Conservation (phyloP, 2,797 vertebrate genomes). For the Fratercula arctica region DNA sequence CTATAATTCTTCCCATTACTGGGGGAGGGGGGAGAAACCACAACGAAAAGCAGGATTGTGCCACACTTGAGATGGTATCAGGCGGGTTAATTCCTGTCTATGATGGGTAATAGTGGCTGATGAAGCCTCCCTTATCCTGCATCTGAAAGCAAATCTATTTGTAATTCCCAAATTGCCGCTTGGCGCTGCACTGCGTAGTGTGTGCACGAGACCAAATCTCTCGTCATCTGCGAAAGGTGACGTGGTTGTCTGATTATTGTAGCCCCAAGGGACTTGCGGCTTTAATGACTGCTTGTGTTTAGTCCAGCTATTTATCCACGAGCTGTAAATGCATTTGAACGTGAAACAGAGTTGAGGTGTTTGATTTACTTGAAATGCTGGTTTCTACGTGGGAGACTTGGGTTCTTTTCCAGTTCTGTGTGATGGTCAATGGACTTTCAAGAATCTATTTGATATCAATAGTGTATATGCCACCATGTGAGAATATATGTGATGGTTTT, state of each 20-base stretch:
- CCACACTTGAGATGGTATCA: too few species aligned
- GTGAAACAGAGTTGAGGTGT: neutral
- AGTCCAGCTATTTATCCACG: neutral
- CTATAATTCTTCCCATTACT: neutral
- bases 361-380: neutral
- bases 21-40: too few species aligned
- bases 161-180: neutral
- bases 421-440: neutral
- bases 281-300: neutral
- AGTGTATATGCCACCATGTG: neutral
- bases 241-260: neutral
- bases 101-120: neutral
- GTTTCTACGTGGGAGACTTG: neutral
- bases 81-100: neutral
- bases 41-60: too few species aligned
- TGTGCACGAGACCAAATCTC: neutral
- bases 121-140: neutral
- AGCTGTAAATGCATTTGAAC: neutral
- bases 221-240: neutral
- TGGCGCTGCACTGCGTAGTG: rapidly evolving
- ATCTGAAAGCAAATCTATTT: neutral
- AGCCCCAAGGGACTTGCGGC: neutral
- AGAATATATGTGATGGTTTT: neutral
- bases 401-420: neutral
- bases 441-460: neutral